Conservation (phyloP, 2,797 vertebrate species). For the Semaprochilodus insignis region DNA sequence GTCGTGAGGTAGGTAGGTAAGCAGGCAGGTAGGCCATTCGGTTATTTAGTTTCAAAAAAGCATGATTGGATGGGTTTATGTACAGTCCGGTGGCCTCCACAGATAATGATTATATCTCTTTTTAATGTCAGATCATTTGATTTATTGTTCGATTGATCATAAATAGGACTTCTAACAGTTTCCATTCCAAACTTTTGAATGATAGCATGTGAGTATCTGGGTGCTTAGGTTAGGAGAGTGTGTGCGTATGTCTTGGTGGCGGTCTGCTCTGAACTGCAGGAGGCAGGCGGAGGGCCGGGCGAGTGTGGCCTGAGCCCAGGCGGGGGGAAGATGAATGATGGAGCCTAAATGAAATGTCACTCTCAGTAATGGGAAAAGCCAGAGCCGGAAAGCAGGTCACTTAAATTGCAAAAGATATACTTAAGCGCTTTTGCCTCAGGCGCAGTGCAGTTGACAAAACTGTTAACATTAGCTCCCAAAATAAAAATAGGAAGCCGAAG, state of each 20-base stretch:
- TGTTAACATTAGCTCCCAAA: constrained; percentile 74
- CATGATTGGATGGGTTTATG: too few species aligned
- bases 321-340: constrained; percentile 76
- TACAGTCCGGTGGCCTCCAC: too few species aligned
- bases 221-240: background rate
- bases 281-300: constrained; percentile 26
- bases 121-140: too few species aligned
- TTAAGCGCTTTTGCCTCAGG: constrained; percentile 75
- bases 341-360: constrained; percentile 81
- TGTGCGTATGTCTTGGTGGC: constrained; percentile 12
- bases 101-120: too few species aligned
- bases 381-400: constrained; percentile 77
- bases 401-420: constrained; percentile 80
- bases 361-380: constrained; percentile 79
- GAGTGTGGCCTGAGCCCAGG: constrained; percentile 51
- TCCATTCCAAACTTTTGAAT: too few species aligned
- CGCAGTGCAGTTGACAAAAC: constrained; percentile 72
- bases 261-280: background rate
- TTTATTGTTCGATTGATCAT: too few species aligned
- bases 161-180: too few species aligned
- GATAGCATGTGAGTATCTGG: background rate
- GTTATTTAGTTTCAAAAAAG: too few species aligned
- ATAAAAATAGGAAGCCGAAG: constrained; percentile 66
- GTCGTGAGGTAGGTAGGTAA: too few species aligned
- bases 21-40: too few species aligned